Conservation (phyloP, 2,797 vertebrate species). For the Periophthalmus magnuspinnatus region DNA sequence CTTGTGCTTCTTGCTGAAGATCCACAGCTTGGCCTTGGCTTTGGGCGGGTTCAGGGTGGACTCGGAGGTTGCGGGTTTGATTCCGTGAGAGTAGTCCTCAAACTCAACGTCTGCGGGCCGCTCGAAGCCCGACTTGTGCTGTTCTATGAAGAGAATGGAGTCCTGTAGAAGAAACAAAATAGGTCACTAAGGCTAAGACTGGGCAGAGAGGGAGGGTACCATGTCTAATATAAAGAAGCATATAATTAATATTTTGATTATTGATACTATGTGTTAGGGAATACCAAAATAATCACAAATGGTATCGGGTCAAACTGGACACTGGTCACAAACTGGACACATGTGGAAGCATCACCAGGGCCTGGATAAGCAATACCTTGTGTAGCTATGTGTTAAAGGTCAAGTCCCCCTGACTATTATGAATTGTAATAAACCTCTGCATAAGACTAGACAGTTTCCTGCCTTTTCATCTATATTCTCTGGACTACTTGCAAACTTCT, state of each 20-base stretch:
- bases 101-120: slow-evolving; percentile 84
- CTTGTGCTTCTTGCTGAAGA: slow-evolving; percentile 85
- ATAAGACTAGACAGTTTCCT: no score
- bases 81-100: slow-evolving; percentile 85
- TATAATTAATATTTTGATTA: neutral
- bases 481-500: no score
- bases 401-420: no score
- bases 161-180: slow-evolving; percentile 69
- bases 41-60: slow-evolving; percentile 77
- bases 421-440: no score
- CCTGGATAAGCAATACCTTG: no score
- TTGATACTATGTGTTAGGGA: no score
- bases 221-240: neutral
- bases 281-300: no score
- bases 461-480: no score
- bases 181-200: neutral
- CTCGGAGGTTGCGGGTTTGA: slow-evolving; percentile 78
- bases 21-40: slow-evolving; percentile 80
- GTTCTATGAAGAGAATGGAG: slow-evolving; percentile 80
- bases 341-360: no score
- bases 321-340: no score
- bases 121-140: slow-evolving; percentile 83
- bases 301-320: no score
- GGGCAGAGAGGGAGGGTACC: neutral
- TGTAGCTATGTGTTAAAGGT: no score